Percentiles rank a stretch among this genome's conserved stretches.
These are phyloP conservation scores for Oasisia sp. DNA, from an alignment of 2,888 invertebrate genomes.

Conservation along the genomic window DNA sequence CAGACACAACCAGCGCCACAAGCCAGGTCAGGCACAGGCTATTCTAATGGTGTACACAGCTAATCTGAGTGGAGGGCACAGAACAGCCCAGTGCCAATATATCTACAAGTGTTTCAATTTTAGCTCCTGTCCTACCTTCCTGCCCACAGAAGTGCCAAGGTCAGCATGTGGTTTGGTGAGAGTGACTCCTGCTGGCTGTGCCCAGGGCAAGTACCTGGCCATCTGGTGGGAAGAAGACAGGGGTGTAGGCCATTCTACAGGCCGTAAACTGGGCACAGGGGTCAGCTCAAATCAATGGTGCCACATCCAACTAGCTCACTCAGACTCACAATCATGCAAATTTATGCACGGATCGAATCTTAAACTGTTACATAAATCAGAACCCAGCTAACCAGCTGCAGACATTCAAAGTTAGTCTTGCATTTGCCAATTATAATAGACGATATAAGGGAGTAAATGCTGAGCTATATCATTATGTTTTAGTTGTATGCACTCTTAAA, in stretches of 20 bases:
- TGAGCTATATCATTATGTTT: no score
- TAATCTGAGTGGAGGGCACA: not conserved
- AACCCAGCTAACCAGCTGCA: not conserved
- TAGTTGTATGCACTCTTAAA: no score
- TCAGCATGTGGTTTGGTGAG: not conserved
- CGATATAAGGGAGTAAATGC: no score
- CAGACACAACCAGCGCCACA: not conserved
- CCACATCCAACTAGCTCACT: not conserved
- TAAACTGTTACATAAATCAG: not conserved
- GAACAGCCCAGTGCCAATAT: slow-evolving; percentile 1
- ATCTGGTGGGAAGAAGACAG: no score
- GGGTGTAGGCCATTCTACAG: no score
- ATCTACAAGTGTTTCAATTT: slow-evolving; percentile 13
- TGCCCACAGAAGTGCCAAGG: not conserved
- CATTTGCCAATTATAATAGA: no score
- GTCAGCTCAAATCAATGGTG: not conserved
- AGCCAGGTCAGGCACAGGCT: not conserved
- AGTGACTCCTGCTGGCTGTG: not conserved
- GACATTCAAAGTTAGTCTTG: no score
- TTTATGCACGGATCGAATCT: not conserved
- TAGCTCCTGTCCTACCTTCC: not conserved
- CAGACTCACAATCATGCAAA: not conserved
- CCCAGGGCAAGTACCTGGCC: not conserved
- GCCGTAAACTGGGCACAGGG: not conserved
- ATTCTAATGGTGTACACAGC: not conserved